Percentiles rank a stretch among this genome's conserved stretches.
Conservation (phyloP, 2,888 invertebrate genomes). For the Drosophila acutilabella region DNA sequence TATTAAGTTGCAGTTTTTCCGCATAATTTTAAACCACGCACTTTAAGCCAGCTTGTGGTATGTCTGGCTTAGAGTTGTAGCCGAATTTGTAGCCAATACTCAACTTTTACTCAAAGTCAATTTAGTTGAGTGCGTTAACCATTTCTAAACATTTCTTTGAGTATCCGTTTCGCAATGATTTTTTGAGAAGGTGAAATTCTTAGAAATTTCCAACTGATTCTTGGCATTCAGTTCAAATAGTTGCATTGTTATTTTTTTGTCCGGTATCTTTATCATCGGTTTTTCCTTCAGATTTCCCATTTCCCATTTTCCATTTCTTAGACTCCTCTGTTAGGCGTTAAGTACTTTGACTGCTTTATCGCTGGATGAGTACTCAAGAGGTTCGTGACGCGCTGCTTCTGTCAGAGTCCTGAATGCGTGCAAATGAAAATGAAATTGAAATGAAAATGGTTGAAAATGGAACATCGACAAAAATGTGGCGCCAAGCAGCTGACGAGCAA, state of each 20-base stretch:
- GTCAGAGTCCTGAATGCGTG: conserved; percentile 34
- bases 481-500: conserved; percentile 36
- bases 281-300: too few relatives aligned
- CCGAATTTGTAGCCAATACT: too few relatives aligned
- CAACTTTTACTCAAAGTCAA: background rate
- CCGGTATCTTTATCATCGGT: conserved; percentile 3
- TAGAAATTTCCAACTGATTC: conserved; percentile 17
- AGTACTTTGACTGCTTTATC: conserved; percentile 27
- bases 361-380: conserved; percentile 38
- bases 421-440: conserved; percentile 25
- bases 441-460: conserved; percentile 23
- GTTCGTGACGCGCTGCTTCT: conserved; percentile 26
- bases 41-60: too few relatives aligned
- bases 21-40: too few relatives aligned
- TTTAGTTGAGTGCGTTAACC: background rate
- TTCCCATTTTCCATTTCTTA: too few relatives aligned
- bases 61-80: too few relatives aligned
- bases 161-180: conserved; percentile 12
- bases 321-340: conserved; percentile 6
- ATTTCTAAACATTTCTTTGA: conserved; percentile 3
- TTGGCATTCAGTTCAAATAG: conserved; percentile 11
- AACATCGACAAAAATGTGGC: conserved; percentile 31
- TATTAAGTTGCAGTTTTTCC: too few relatives aligned
- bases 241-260: conserved; percentile 23
- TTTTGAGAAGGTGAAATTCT: background rate